A percentile compares a stretch with the other conserved stretches of the same genome.
Evolutionary conservation across 2,797 vertebrate species (phyloP).

Genomic region (Gymnodraco acuticeps): DNA sequence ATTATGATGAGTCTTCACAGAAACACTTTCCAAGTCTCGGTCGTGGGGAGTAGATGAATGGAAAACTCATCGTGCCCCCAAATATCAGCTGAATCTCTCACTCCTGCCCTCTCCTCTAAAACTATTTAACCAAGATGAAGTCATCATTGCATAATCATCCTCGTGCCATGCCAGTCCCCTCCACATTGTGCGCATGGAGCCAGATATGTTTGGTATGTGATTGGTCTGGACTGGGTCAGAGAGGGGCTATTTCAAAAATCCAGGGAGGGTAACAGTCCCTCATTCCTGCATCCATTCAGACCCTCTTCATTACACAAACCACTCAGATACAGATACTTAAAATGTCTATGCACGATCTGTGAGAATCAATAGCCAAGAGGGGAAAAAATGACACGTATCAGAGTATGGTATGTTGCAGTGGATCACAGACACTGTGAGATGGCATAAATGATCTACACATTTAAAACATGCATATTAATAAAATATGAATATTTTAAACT

Average conservation of each 20-base stretch:
- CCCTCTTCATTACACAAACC: constrained; percentile 49
- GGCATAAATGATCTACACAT: background rate
- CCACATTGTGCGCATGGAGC: constrained; percentile 25
- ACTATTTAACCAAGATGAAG: constrained; percentile 50
- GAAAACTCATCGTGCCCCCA: constrained; percentile 69
- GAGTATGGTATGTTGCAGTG: constrained; percentile 7
- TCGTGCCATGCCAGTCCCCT: constrained; percentile 15
- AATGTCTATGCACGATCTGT: constrained; percentile 23
- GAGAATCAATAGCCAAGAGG: constrained; percentile 16
- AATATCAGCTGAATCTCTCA: constrained; percentile 15
- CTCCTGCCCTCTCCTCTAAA: constrained; percentile 13
- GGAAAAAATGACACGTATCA: constrained; percentile 5
- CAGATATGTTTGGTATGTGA: constrained; percentile 65
- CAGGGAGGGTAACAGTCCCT: constrained; percentile 43
- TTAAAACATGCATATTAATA: background rate
- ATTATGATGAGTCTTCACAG: constrained; percentile 50
- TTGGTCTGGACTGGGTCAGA: constrained; percentile 40
- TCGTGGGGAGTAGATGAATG: constrained; percentile 52
- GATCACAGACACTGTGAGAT: background rate
- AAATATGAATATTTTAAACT: background rate
- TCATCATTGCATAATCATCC: constrained; percentile 50
- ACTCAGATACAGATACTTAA: constrained; percentile 19
- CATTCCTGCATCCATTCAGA: constrained; percentile 37
- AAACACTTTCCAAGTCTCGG: constrained; percentile 63
- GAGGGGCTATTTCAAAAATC: constrained; percentile 38